Base-by-base conservation (phyloP, 2,888 invertebrate genomes). In the Brachyptera putata region DNA sequence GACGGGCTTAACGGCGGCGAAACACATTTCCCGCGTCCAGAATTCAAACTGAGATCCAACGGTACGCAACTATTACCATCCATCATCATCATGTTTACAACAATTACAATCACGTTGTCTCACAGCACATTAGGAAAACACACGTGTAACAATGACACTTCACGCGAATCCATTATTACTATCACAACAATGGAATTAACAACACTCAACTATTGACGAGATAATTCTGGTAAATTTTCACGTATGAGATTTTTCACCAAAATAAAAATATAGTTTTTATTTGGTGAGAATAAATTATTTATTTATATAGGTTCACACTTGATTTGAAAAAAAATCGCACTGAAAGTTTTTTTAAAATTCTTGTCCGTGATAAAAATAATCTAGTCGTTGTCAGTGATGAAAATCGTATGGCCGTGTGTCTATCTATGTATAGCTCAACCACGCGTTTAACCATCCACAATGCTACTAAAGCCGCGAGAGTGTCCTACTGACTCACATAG, bases 1-100 rank as follows among this genome's bases (percentile, higher is more conserved):
- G 72, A 62, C 72, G 77, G 69, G 66, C 65, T 72, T 75, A 68
- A 62, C 72, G 70, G 69, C 75, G 68, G 65, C 72, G 63, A 72
- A 70, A 57, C 57, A 22, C 56, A 62, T 56, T 61, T 60, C 26
- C 49, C 65, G 49, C 69, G 65, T 53, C 66, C 67, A 3, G 68
- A 68, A 63, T 67, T 69, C 63, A 87, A 84, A 67, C 89, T 87
- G 72, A 92, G 78, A 79, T 93, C 92, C 74, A 92, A 74, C 14
- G 92, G 92, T 63, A 74, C 72, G 65, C 75, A 74, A 39, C 49
- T 57, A 36, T 18, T 49, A n/a, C n/a, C n/a, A n/a, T n/a, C n/a
- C 55, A 62, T 34, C 60, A 64, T 61, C 14, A 34, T 30, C 34
- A 56, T 21, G 25, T 18, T 9, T 18, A n/a, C 22, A 37, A 56